These are phyloP conservation scores for Lepus americanus DNA, from an alignment of 2,113 vertebrate genomes.

Conservation along the genomic window DNA sequence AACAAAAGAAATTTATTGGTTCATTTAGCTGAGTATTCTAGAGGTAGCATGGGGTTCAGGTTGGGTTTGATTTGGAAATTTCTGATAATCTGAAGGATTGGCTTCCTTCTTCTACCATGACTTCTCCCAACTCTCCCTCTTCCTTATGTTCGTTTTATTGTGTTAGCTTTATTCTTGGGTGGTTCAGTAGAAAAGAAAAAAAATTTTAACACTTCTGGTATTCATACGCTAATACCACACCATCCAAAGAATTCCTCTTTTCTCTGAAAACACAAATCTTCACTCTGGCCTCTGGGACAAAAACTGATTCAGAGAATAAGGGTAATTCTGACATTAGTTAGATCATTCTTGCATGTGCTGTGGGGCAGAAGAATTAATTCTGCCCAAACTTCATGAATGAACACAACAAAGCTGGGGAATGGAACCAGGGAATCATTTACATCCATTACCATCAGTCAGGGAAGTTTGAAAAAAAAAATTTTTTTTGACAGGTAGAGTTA, in stretches of 20 bases:
- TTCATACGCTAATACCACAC: background rate
- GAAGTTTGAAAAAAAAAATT: background rate
- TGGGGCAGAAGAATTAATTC: background rate
- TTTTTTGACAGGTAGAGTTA: too few species aligned
- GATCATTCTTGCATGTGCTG: background rate
- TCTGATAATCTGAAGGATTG: background rate
- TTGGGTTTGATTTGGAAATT: slow-evolving; percentile 36
- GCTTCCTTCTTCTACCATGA: slow-evolving; percentile 19
- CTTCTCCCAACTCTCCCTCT: background rate
- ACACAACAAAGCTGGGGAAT: background rate
- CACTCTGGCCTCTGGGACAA: slow-evolving; percentile 24
- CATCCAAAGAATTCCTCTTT: background rate
- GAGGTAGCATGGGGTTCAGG: background rate
- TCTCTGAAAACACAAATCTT: slow-evolving; percentile 41
- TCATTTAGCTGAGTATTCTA: slow-evolving; percentile 19
- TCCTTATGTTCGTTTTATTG: background rate
- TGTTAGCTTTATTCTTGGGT: slow-evolving; percentile 26
- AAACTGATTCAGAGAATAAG: slow-evolving; percentile 6
- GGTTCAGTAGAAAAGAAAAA: background rate
- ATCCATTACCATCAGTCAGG: background rate
- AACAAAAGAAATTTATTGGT: slow-evolving; percentile 53
- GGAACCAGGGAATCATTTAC: slow-evolving; percentile 12
- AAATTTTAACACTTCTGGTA: background rate
- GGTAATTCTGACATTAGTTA: background rate
- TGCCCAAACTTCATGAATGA: background rate